Conservation (phyloP, 2,113 vertebrate species). For the Micromys minutus region DNA sequence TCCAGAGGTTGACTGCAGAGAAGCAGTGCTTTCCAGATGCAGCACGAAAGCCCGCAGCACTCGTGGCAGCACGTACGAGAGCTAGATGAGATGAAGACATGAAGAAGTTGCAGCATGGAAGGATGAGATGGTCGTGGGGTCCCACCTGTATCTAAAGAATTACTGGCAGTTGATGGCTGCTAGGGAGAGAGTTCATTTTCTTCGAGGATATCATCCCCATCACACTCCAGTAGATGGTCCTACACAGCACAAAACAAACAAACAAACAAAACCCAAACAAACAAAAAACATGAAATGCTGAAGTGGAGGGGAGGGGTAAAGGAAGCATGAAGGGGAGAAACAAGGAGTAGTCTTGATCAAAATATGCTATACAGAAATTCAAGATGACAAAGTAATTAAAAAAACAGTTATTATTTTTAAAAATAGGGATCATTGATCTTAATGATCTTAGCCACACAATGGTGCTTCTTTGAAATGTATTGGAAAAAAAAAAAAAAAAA, state of each 20-base stretch:
- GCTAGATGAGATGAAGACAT: neutral
- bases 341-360: neutral
- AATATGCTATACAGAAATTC: neutral
- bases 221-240: neutral
- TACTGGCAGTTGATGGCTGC: neutral
- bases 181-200: neutral
- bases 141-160: neutral
- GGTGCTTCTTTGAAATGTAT: neutral
- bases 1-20: neutral
- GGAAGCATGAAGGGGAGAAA: neutral
- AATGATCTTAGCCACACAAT: neutral
- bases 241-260: neutral
- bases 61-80: too few relatives aligned
- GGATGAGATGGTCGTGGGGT: neutral
- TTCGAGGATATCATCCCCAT: too few relatives aligned
- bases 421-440: neutral
- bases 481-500: too few relatives aligned
- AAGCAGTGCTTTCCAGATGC: neutral
- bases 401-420: neutral
- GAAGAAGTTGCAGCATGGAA: neutral
- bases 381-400: neutral
- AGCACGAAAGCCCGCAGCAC: too few relatives aligned
- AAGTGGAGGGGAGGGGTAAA: neutral
- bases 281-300: too few relatives aligned
- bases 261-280: neutral